Base-by-base conservation (phyloP, 2,888 invertebrate species). In the Trichopoda pennipes region DNA sequence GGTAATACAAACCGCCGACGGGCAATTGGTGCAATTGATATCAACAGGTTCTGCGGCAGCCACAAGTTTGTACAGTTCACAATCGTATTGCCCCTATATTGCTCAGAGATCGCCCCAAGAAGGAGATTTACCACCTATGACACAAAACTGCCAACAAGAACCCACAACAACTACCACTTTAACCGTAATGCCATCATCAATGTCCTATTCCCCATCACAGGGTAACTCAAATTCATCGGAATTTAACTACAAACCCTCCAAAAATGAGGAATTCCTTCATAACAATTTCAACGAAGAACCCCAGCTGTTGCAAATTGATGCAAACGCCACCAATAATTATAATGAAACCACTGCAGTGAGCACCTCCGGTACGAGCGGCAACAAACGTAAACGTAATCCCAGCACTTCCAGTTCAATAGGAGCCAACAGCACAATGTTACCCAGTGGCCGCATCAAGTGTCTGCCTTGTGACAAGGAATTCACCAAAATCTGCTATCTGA, bases 401-500 rank as follows among this genome's bases (percentile, higher is more conserved):
- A 86, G 86, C 81, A 84, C 85, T 83, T 86, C 70, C 84, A 85
- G 66, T 61, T 19, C 68, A 3, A n/a, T 56, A 17, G 55, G 47
- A 21, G 47, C 56, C 78, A 42, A 42, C 55, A 76, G 19, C 47
- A 44, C 17, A 17, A 84, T 85, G 76, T 86, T 89, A 80, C 88
- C 90, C 42, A 87, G 87, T 61, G 89, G 90, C 1, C 87, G 90
- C 51, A 88, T 90, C 90, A 95, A 95, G 91, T 97, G 97, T 91
- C 93, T 94, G 88, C 94, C 95, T 88, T 97, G 97, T 91, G 94
- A 95, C 90, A 97, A 97, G 91, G 92, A 94, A 53, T 97, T 97
- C 92, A 95, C 95, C 90, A 96, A 95, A 87, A 94, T 95, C 64
- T 97, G 97, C 90, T 97, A 97, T 90, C 92, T 97, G 75, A 97